These are phyloP conservation scores for Urosaurus nigricauda DNA, from an alignment of 2,797 vertebrate genomes.

Conservation along the genomic window DNA sequence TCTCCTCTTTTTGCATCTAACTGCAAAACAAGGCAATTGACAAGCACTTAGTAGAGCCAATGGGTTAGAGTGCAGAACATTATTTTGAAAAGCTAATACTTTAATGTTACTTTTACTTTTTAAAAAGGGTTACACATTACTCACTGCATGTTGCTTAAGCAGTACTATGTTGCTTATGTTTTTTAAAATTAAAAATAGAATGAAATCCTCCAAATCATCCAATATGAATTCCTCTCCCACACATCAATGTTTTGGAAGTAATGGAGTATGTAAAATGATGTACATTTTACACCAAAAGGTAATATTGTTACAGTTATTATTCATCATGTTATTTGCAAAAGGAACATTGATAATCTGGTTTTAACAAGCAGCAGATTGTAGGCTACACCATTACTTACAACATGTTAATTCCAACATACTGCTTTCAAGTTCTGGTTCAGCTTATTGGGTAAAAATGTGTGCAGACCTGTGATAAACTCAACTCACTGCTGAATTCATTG, in stretches of 20 bases:
- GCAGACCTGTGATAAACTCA: conserved; percentile 37
- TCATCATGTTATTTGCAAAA: neutral
- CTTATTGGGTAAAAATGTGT: neutral
- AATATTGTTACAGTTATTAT: neutral
- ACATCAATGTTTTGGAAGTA: neutral
- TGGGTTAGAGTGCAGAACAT: neutral
- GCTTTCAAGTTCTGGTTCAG: neutral
- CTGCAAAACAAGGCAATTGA: neutral
- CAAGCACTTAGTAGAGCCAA: neutral
- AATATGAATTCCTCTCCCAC: neutral
- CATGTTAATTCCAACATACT: neutral
- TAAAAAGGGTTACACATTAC: neutral
- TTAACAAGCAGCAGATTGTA: neutral
- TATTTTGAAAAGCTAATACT: neutral
- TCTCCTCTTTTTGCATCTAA: neutral
- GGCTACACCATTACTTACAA: too few species aligned
- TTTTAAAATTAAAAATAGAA: neutral
- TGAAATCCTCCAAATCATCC: neutral
- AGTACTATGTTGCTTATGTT: neutral
- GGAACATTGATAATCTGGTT: neutral
- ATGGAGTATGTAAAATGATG: neutral
- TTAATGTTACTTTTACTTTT: neutral
- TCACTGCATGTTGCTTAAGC: neutral
- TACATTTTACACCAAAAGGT: neutral
- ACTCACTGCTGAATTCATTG: conserved; percentile 41